Evolutionary conservation across 2,888 invertebrate genomes (phyloP), one percentile per base, ranked within the genome.

Genomic region (Agonopterix heracliana): DNA sequence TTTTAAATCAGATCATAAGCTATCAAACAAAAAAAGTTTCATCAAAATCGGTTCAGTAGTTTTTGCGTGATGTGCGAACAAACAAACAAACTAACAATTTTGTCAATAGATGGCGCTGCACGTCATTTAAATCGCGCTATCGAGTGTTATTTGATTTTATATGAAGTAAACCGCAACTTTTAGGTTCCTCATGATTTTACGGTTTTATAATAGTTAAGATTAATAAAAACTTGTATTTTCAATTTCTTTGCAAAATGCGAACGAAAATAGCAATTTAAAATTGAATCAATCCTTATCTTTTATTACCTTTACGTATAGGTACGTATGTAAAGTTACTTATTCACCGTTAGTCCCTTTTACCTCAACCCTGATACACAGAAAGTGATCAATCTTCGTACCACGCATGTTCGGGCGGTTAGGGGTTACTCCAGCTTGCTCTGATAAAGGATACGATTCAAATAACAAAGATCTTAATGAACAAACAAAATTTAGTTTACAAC

Each of bases 391-490:
- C 51, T 51, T 47, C 48, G 45, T 51, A 34, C 38, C 43, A 45
- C 47, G 51, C 48, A 45, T 41, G 45, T 42, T 26, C n/a, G 17
- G 40, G 0, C 42, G 40, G 41, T 46, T 41, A 34, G 17, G 40
- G 13, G 46, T 40, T 11, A 26, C 47, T 36, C 35, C 38, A 46
- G 17, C 11, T 7, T 7, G 38, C 43, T 14, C 13, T 51, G 51
- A 51, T 51, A 51, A 47, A 45, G 47, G 51, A 45, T 42, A 38
- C 13, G 46, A 46, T 46, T 40, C 46, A 3, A 26, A 26, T 26
- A 40, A 46, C 47, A 50, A 47, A 43, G 53, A 44, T 44, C 45
- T 44, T 53, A 50, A 53, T 53, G 48, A 53, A 48, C 53, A 53
- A 50, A 48, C 35, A 49, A 36, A 45, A 49, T 47, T 46, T 41